Conservation (phyloP, 2,888 invertebrate species). For the Eupithecia abbreviata region DNA sequence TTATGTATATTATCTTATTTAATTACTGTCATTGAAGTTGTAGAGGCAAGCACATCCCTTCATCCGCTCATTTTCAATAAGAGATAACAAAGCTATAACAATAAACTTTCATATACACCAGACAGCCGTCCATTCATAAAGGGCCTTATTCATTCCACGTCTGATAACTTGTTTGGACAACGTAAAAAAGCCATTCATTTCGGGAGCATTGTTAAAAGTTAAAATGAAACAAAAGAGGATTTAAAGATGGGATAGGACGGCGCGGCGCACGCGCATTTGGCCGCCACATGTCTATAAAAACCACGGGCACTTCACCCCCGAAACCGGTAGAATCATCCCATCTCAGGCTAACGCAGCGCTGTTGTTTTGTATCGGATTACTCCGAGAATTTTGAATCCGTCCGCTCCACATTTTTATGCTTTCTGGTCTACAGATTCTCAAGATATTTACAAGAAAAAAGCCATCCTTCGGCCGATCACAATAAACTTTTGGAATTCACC, state of each 20-base stretch:
- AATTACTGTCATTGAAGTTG: not conserved
- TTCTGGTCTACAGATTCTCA: too few species aligned
- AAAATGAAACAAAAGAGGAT: slow-evolving; percentile 47
- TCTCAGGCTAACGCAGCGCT: not conserved
- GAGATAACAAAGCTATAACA: slow-evolving; percentile 8
- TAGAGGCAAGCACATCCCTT: not conserved
- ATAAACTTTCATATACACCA: slow-evolving; percentile 36
- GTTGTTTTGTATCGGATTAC: not conserved
- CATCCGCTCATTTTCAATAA: not conserved
- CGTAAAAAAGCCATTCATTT: slow-evolving; percentile 58
- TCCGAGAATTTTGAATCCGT: not conserved
- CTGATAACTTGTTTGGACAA: slow-evolving; percentile 53
- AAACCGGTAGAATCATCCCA: slow-evolving; percentile 2
- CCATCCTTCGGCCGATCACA: too few species aligned
- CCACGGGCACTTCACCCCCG: slow-evolving; percentile 53
- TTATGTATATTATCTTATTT: too few species aligned
- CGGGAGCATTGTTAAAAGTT: slow-evolving; percentile 53
- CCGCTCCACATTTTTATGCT: not conserved
- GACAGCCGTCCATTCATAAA: slow-evolving; percentile 50
- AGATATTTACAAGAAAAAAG: not conserved
- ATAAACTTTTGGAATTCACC: too few species aligned
- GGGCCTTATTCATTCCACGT: slow-evolving; percentile 43
- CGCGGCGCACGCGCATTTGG: slow-evolving; percentile 63
- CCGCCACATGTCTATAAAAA: slow-evolving; percentile 72
- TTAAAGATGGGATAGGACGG: slow-evolving; percentile 45